A percentile compares a stretch with the other conserved stretches of the same genome.
Evolutionary conservation across 2,888 invertebrate genomes (phyloP).

Genomic region (Spilarctia lutea): DNA sequence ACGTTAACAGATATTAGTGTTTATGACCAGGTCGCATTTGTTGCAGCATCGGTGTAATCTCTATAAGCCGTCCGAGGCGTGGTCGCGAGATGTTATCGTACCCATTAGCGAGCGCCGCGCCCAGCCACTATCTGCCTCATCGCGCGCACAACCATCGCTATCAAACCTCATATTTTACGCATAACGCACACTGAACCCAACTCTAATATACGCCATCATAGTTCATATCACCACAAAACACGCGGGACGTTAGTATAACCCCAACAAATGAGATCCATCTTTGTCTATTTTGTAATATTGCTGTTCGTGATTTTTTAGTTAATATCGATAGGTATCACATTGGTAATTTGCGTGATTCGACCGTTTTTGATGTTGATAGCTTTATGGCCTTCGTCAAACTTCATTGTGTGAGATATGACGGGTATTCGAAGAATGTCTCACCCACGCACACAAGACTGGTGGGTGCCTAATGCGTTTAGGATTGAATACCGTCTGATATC

Average conservation of each 20-base stretch:
- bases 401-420: slow-evolving; percentile 71
- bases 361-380: slow-evolving; percentile 76
- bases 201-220: slow-evolving; percentile 40
- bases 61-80: slow-evolving; percentile 67
- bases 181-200: slow-evolving; percentile 38
- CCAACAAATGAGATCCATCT: slow-evolving; percentile 54
- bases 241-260: slow-evolving; percentile 12
- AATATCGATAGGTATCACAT: slow-evolving; percentile 62
- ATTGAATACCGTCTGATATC: slow-evolving; percentile 73
- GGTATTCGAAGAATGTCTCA: slow-evolving; percentile 73
- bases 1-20: slow-evolving; percentile 51
- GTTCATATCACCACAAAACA: slow-evolving; percentile 39
- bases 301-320: slow-evolving; percentile 65
- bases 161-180: slow-evolving; percentile 60
- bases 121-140: slow-evolving; percentile 79
- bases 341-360: slow-evolving; percentile 81
- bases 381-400: slow-evolving; percentile 63
- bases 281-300: slow-evolving; percentile 64
- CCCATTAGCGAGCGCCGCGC: slow-evolving; percentile 82
- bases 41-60: slow-evolving; percentile 43
- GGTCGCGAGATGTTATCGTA: slow-evolving; percentile 81
- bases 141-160: slow-evolving; percentile 59
- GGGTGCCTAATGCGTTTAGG: slow-evolving; percentile 78
- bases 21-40: slow-evolving; percentile 48
- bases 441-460: slow-evolving; percentile 65